These are phyloP conservation scores for Scarus forsteni DNA, from an alignment of 2,797 vertebrate species.

Conservation along the genomic window DNA sequence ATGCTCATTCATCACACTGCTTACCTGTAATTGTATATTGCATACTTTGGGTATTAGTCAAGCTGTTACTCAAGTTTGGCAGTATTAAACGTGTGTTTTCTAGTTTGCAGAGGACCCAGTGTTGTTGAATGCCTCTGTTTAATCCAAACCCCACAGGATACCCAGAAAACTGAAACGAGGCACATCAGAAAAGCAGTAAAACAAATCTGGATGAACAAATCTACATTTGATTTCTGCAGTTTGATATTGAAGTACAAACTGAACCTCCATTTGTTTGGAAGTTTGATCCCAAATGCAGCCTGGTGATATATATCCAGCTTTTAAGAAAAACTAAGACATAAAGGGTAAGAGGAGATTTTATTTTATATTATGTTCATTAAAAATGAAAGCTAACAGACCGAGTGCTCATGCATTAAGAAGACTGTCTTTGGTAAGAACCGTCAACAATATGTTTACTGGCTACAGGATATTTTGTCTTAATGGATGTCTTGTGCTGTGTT, in stretches of 20 bases:
- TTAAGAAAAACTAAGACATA: too few species aligned
- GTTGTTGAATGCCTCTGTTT: slow-evolving; percentile 41
- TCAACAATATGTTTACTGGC: too few species aligned
- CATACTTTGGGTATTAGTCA: slow-evolving; percentile 79
- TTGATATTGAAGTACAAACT: neutral
- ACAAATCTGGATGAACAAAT: neutral
- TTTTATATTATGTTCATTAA: too few species aligned
- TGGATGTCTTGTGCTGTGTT: too few species aligned
- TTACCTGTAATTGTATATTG: slow-evolving; percentile 85
- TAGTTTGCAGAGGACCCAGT: slow-evolving; percentile 29
- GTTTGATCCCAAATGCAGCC: too few species aligned
- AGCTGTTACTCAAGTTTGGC: slow-evolving; percentile 74
- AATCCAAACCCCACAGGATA: slow-evolving; percentile 42
- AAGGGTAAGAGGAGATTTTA: too few species aligned
- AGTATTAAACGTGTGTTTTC: slow-evolving; percentile 75
- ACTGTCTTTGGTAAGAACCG: too few species aligned
- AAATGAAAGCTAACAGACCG: too few species aligned
- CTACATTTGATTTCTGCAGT: slow-evolving; percentile 3
- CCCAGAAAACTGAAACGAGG: slow-evolving; percentile 21
- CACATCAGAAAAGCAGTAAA: slow-evolving; percentile 10
- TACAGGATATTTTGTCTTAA: too few species aligned
- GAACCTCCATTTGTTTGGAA: too few species aligned
- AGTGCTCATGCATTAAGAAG: too few species aligned
- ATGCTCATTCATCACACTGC: slow-evolving; percentile 80
- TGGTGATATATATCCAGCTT: too few species aligned